A percentile compares a stretch with the other conserved stretches of the same genome.
Evolutionary conservation across 2,888 invertebrate species (phyloP).

Genomic region (Adineta ricciae): DNA sequence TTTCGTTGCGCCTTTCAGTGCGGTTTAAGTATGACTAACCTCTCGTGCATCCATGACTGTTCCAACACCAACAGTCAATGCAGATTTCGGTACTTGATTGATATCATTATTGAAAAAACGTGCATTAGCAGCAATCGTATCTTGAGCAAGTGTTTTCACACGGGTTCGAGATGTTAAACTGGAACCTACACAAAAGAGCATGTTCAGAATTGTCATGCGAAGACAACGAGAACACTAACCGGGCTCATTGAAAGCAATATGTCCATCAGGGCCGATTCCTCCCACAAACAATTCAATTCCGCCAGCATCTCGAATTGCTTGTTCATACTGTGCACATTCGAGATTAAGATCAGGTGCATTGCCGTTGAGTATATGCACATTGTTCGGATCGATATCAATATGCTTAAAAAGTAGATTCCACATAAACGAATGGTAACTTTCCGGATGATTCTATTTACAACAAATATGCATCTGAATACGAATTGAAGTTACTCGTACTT

Average conservation of each 20-base stretch:
- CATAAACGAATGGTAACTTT: constrained; percentile 98
- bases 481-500: constrained; percentile 54
- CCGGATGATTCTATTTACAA: constrained; percentile 67
- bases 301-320: constrained; percentile 71
- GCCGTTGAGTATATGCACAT: constrained; percentile 70
- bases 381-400: constrained; percentile 82
- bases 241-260: constrained; percentile 98
- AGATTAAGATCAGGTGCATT: constrained; percentile 73
- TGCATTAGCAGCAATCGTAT: constrained; percentile 91
- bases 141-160: constrained; percentile 90
- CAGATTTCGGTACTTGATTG: constrained; percentile 78
- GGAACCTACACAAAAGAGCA: constrained; percentile 52
- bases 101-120: constrained; percentile 91
- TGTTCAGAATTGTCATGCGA: neutral
- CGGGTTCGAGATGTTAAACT: constrained; percentile 86
- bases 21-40: constrained; percentile 53
- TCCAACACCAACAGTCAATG: constrained; percentile 92
- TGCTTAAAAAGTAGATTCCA: constrained; percentile 95
- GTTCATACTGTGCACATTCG: constrained; percentile 79
- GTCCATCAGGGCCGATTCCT: constrained; percentile 94
- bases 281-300: constrained; percentile 76
- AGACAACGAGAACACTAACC: constrained; percentile 48
- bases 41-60: constrained; percentile 97
- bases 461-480: constrained; percentile 51
- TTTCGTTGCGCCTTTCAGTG: neutral